A percentile compares a stretch with the other conserved stretches of the same genome.
These are phyloP conservation scores for Ferdinandea cuprea DNA, from an alignment of 2,888 invertebrate genomes.

Conservation along the genomic window DNA sequence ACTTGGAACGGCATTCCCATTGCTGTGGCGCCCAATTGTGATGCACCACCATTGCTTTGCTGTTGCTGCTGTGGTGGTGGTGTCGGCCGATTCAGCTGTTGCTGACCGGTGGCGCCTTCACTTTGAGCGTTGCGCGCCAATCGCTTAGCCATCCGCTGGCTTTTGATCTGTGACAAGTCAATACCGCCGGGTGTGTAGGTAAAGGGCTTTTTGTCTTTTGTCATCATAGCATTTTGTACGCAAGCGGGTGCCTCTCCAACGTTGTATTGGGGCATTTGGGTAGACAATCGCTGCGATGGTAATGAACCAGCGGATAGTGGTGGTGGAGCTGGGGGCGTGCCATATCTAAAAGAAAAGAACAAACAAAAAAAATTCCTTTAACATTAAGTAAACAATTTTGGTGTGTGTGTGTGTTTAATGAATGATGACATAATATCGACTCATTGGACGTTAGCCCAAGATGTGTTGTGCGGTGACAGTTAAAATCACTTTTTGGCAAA, in stretches of 20 bases:
- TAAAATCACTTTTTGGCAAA: conserved; percentile 50
- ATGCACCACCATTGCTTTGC: conserved; percentile 77
- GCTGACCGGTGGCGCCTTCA: conserved; percentile 86
- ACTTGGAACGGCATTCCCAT: conserved; percentile 87
- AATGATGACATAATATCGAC: conserved; percentile 48
- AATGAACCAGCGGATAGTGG: conserved; percentile 78
- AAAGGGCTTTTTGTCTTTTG: conserved; percentile 97
- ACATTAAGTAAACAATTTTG: conserved; percentile 26
- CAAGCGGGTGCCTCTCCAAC: conserved; percentile 91
- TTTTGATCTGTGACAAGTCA: conserved; percentile 94
- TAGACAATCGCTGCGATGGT: conserved; percentile 77
- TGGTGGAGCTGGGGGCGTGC: conserved; percentile 83
- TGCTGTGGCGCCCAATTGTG: conserved; percentile 84
- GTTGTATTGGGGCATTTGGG: conserved; percentile 77
- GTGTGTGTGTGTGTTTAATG: background rate
- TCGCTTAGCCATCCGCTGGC: conserved; percentile 94
- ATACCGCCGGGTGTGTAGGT: conserved; percentile 98
- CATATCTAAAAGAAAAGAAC: conserved; percentile 79
- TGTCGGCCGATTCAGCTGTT: conserved; percentile 84
- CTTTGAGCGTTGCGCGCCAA: conserved; percentile 87
- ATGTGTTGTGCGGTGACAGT: conserved; percentile 48
- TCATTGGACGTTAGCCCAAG: conserved; percentile 62
- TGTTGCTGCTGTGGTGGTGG: conserved; percentile 81
- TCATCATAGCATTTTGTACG: conserved; percentile 96
- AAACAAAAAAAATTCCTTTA: conserved; percentile 38